Conservation (phyloP, 2,113 vertebrate genomes). For the Lycaon pictus region DNA sequence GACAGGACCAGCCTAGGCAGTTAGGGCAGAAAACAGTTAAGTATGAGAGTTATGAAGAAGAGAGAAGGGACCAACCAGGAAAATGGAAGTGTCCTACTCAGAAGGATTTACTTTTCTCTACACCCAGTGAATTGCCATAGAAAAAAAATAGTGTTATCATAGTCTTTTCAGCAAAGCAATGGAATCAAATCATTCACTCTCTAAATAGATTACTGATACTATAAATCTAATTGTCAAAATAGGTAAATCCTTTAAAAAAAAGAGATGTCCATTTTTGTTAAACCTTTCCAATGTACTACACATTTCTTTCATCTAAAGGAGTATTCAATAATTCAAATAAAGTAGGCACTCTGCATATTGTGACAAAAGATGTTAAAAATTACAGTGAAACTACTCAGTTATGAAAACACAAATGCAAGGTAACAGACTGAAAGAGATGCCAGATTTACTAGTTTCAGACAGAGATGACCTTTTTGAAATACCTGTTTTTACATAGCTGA, state of each 20-base stretch:
- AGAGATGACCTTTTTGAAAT: not conserved
- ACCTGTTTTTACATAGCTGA: not conserved
- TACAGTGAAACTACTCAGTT: not conserved
- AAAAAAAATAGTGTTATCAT: not conserved
- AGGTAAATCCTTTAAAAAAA: conserved; percentile 23
- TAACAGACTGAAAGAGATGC: not conserved
- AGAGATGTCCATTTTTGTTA: not conserved
- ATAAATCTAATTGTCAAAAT: not conserved
- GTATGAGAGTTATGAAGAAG: not conserved
- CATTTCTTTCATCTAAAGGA: conserved; percentile 10
- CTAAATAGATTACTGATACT: not conserved
- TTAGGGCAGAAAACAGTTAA: not conserved
- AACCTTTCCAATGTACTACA: not conserved
- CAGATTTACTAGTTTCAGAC: not conserved
- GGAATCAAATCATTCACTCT: not conserved
- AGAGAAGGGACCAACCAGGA: not conserved
- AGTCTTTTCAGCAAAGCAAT: not conserved
- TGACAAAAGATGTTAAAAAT: conserved; percentile 16
- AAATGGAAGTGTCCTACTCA: not conserved
- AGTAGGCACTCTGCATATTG: not conserved
- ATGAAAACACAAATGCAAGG: conserved; percentile 49
- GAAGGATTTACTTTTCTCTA: not conserved
- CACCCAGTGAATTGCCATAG: not conserved
- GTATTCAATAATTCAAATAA: conserved; percentile 4
- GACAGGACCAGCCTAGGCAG: not conserved